Evolutionary conservation across 2,113 vertebrate species (phyloP).

Genomic region (Pholis gunnellus): DNA sequence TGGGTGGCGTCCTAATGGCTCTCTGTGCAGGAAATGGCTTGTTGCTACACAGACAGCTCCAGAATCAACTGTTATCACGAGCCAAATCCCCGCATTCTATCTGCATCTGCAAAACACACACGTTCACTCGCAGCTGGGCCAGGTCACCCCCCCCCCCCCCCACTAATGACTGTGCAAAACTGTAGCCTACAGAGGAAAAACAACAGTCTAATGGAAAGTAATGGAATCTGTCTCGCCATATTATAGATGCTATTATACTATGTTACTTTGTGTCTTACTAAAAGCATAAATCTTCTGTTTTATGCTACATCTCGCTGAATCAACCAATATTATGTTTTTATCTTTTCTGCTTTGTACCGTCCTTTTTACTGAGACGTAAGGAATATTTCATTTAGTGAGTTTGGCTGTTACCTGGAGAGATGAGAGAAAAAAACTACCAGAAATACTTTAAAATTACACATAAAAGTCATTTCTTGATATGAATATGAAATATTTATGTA

Average conservation of each 20-base stretch:
- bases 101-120: constrained; percentile 50
- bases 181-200: constrained; percentile 15
- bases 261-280: not conserved
- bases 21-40: constrained; percentile 71
- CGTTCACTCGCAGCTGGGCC: constrained; percentile 35
- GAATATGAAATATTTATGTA: not conserved
- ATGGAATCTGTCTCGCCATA: constrained; percentile 15
- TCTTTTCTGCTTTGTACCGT: not conserved
- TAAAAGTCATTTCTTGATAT: not conserved
- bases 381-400: too few species aligned
- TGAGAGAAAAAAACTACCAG: not conserved
- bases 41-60: constrained; percentile 70
- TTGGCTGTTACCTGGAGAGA: not conserved
- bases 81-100: constrained; percentile 50
- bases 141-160: constrained; percentile 36
- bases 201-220: constrained; percentile 5
- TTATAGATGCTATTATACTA: not conserved
- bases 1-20: constrained; percentile 64
- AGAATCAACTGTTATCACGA: constrained; percentile 65
- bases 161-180: constrained; percentile 68
- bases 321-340: not conserved
- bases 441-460: not conserved
- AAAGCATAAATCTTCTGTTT: not conserved
- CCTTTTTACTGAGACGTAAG: not conserved
- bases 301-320: not conserved